Percentiles rank a stretch among this genome's conserved stretches.
Conservation (phyloP, 2,888 invertebrate species). For the Caprella mutica region DNA sequence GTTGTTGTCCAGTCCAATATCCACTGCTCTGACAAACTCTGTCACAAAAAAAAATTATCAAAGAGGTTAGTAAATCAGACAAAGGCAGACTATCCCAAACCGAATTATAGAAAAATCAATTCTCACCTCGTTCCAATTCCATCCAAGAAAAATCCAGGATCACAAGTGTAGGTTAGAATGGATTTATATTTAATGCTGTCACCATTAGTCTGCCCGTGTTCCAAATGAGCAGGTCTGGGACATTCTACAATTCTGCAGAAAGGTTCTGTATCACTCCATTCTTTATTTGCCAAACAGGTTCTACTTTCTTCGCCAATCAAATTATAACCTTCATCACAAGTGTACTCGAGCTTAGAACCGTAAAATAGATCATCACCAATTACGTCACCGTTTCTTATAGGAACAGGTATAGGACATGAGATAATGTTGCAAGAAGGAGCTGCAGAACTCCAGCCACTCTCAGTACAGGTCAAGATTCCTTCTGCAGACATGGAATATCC, state of each 20-base stretch:
- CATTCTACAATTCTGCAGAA: slow-evolving; percentile 31
- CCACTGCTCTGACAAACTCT: slow-evolving; percentile 29
- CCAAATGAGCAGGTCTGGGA: slow-evolving; percentile 31
- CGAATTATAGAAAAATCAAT: background rate
- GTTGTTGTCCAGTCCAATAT: slow-evolving; percentile 26
- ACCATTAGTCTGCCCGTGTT: slow-evolving; percentile 30
- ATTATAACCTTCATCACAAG: slow-evolving; percentile 37
- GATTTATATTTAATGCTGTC: slow-evolving; percentile 30
- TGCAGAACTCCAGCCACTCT: slow-evolving; percentile 18
- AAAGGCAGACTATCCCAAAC: background rate
- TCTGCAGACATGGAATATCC: slow-evolving; percentile 28
- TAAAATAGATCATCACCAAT: slow-evolving; percentile 33
- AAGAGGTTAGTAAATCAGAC: background rate
- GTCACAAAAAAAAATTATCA: background rate
- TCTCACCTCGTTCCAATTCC: slow-evolving; percentile 33
- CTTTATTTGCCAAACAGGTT: slow-evolving; percentile 29
- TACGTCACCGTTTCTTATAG: slow-evolving; percentile 23
- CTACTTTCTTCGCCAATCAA: slow-evolving; percentile 37
- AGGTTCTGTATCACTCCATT: slow-evolving; percentile 31
- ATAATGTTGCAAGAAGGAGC: slow-evolving; percentile 25
- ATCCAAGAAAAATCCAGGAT: slow-evolving; percentile 36
- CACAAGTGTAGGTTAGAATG: slow-evolving; percentile 35
- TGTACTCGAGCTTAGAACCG: slow-evolving; percentile 32
- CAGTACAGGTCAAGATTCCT: slow-evolving; percentile 19
- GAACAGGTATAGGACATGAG: slow-evolving; percentile 26